Base-by-base conservation (phyloP, 2,797 vertebrate genomes). In the Crocidura indochinensis region DNA sequence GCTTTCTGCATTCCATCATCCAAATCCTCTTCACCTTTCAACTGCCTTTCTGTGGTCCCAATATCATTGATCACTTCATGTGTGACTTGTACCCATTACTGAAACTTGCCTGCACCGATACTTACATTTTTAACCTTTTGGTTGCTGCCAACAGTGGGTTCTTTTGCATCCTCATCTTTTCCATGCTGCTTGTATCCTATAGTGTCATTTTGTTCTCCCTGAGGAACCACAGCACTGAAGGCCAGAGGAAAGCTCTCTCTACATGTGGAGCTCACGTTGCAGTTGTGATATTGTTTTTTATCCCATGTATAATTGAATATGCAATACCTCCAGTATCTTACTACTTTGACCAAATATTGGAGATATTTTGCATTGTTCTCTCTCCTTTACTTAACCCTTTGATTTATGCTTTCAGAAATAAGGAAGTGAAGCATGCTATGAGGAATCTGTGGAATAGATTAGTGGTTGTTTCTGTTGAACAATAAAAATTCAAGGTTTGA, bases 51-150 rank as follows among this genome's bases (percentile, higher is more conserved):
- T 96, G 95, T 69, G 96, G 96, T 1, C 92, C 91, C 62, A 96
- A 94, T 51, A 22, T 90, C 47, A 95, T 87, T 2, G 81, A 95
- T 81, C 95, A 96, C 27, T 95, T 95, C n/a, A 31, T 95, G 4
- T 96, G 95, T 91, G 95, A 96, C 24, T 73, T 97, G 8, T 90
- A 88, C 26, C 95, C 92, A 9, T 68, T 97, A 31, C 22, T 97
- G 38, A 29, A 93, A 26, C 84, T 95, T 3, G 87, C 93, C 24
- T 96, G 93, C 76, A 93, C 87, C 2, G 82, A 97, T 31, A 90
- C 84, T 7, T 67, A 68, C 0, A 0, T 67, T 10, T 81, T 91
- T 60, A 87, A 92, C 15, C 2, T 94, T n/a, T 47, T 94, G 6
- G 87, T 95, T 6, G 53, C 94, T 0, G 46, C 75, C 67, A 95